Evolutionary conservation across 2,888 invertebrate genomes (phyloP), one percentile per base, ranked within the genome.

Genomic region (Sphaerophoria rueppellii): DNA sequence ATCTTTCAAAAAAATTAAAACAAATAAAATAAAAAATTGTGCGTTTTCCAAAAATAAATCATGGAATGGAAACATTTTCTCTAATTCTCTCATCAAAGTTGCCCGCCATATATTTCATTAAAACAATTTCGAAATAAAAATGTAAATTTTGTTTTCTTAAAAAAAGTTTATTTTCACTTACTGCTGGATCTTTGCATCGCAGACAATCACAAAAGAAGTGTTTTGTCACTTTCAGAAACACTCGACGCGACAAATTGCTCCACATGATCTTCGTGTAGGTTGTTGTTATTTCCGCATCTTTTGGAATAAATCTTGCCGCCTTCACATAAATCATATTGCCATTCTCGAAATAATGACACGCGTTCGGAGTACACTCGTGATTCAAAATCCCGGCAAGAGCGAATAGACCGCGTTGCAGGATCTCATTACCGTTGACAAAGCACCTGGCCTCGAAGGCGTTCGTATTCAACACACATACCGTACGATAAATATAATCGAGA

Each of bases 341-440:
- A 60, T 94, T 92, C 55, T 93, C 94, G 48, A 95, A 95, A 74
- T 93, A 93, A 89, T 96, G 95, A 71, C 93, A 93, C 0, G 95
- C 95, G 89, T 96, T 96, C 37, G 96, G 94, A 67, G 92, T 93
- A 89, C 96, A 96, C 88, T 94, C 94, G 89, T 96, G 96, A 88
- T 95, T 94, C 91, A 96, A 93, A 90, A 95, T 93, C 6, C 95
- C 94, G 0, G 95, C 94, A 78, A 94, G 93, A 2, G 95, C 93
- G 89, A 95, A 96, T 74, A 96, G 91, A 54, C 94, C 95, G 55
- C 95, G 92, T 40, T 94, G 92, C 77, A 93, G 93, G 60, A 90
- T 89, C 86, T 92, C 90, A 69, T 89, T 88, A 0, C 89, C 89
- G 6, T 86, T 88, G 4, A 89, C 88, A 9, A 87, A 88, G 58